Evolutionary conservation across 2,888 invertebrate species (phyloP).

Genomic region (Tenthredo livida): DNA sequence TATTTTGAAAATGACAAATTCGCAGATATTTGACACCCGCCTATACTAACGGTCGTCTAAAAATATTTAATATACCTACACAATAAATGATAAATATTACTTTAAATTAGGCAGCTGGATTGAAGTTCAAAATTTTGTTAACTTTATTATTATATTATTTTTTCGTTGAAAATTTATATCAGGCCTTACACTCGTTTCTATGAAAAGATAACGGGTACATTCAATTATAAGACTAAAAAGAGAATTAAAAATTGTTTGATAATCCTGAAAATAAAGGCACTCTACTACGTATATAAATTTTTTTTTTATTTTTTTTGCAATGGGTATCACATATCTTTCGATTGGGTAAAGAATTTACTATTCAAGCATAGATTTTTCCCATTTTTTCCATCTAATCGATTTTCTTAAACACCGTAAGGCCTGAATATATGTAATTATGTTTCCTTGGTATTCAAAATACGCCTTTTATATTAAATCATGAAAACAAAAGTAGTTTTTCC

Average conservation of each 20-base stretch:
- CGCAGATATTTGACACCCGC: constrained; percentile 4
- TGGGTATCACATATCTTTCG: neutral
- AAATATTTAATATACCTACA: neutral
- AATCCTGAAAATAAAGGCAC: neutral
- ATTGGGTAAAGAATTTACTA: neutral
- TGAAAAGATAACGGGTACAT: neutral
- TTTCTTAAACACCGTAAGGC: neutral
- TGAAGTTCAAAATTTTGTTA: constrained; percentile 18
- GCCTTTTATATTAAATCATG: neutral
- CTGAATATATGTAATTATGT: neutral
- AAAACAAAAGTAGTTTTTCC: neutral
- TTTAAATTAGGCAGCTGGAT: constrained; percentile 19
- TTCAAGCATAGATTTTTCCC: neutral
- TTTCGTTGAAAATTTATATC: neutral
- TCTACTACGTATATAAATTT: neutral
- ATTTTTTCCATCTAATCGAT: neutral
- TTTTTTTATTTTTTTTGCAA: neutral
- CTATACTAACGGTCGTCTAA: neutral
- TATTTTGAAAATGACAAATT: neutral
- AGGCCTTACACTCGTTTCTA: neutral
- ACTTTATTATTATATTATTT: neutral
- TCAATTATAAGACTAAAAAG: neutral
- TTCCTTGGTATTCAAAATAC: neutral
- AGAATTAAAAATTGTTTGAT: neutral
- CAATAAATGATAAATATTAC: neutral